Conservation (phyloP, 2,888 invertebrate genomes). For the Spodoptera picta region DNA sequence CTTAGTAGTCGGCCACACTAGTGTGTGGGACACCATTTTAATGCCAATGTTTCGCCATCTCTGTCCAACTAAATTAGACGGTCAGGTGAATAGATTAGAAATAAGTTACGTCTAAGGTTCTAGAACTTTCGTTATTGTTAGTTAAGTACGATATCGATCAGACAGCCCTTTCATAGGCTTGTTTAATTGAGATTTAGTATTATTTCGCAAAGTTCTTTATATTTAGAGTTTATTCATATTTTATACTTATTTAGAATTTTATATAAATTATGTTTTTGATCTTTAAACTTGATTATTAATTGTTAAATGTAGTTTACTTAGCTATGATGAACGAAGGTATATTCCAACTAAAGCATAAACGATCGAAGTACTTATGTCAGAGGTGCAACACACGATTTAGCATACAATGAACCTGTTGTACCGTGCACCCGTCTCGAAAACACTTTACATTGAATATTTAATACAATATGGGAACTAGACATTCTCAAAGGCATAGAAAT, state of each 20-base stretch:
- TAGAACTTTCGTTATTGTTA: constrained; percentile 39
- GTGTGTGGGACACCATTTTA: too few species aligned
- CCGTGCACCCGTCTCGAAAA: constrained; percentile 13
- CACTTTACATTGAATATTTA: constrained; percentile 49
- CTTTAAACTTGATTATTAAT: too few species aligned
- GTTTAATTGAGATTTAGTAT: constrained; percentile 8
- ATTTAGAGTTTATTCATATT: too few species aligned
- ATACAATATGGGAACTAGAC: constrained; percentile 39
- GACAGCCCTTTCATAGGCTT: neutral
- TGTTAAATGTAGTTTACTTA: too few species aligned
- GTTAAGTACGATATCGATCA: constrained; percentile 39
- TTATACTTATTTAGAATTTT: too few species aligned
- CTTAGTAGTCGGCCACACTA: too few species aligned
- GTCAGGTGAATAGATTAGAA: constrained; percentile 52
- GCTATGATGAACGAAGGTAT: too few species aligned
- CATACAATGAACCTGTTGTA: constrained; percentile 21
- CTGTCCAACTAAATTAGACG: constrained; percentile 33
- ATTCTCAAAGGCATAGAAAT: constrained; percentile 20
- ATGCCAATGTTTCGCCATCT: too few species aligned
- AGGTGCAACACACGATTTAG: constrained; percentile 14
- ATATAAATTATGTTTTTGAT: too few species aligned
- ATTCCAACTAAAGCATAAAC: too few species aligned
- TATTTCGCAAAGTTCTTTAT: too few species aligned
- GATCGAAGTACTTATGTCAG: too few species aligned
- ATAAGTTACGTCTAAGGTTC: constrained; percentile 35